Percentiles rank a stretch among this genome's conserved stretches.
phyloP scores from a whole-genome alignment of 2,113 vertebrate genomes.

The cat (Felis catus) region DNA sequence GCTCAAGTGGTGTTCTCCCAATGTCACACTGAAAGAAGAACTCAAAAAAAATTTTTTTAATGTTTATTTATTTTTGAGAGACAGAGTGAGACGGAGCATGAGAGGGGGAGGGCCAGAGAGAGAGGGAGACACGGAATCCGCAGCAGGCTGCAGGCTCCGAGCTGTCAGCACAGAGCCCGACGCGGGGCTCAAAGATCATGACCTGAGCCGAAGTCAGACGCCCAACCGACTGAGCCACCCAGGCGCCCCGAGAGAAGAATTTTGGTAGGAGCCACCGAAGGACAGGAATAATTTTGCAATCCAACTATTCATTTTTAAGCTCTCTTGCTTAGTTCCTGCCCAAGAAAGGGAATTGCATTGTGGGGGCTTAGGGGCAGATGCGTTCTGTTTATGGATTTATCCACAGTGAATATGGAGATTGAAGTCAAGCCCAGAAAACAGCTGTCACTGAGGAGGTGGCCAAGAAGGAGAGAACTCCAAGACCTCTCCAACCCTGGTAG shows the following conservation, averaged over 20 bases:
- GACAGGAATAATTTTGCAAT: background rate
- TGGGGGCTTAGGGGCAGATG: conserved; percentile 53
- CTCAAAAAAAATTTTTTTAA: too few species aligned
- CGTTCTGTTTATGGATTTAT: conserved; percentile 45
- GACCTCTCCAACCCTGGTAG: background rate
- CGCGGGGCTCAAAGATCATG: too few species aligned
- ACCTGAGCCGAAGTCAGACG: too few species aligned
- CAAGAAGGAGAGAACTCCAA: conserved; percentile 27
- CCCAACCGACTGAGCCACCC: too few species aligned
- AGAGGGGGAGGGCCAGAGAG: too few species aligned
- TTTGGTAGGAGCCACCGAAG: background rate
- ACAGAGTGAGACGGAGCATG: too few species aligned
- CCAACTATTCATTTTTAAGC: conserved; percentile 41
- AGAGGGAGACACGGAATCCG: too few species aligned
- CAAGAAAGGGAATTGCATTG: conserved; percentile 3
- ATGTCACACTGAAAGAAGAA: background rate
- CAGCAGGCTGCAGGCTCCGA: too few species aligned
- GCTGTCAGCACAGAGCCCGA: too few species aligned
- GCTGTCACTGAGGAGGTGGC: conserved; percentile 60
- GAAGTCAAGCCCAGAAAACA: conserved; percentile 68
- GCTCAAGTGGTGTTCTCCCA: background rate
- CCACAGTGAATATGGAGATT: conserved; percentile 18
- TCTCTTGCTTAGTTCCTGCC: background rate
- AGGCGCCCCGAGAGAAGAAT: background rate
- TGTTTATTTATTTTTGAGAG: too few species aligned